phyloP scores from a whole-genome alignment of 2,797 vertebrate species.

The Strix occidentalis region DNA sequence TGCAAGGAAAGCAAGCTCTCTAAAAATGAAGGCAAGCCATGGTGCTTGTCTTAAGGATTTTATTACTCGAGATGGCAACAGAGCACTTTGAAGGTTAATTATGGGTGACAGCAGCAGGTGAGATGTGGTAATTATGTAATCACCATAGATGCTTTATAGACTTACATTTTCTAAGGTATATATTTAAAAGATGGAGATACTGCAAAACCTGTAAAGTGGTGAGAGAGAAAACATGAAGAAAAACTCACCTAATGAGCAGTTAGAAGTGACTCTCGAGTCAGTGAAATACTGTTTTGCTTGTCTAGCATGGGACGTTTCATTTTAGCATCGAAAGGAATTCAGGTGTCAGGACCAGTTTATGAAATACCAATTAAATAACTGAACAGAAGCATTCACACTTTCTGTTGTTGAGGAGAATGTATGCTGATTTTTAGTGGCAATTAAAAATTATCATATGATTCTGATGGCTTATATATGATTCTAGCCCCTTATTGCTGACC shows the following conservation, averaged over 20 bases:
- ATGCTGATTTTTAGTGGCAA: background rate
- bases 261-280: background rate
- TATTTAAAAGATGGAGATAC: background rate
- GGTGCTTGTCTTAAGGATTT: background rate
- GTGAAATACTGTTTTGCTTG: background rate
- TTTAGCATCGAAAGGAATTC: background rate
- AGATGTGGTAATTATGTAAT: background rate
- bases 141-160: background rate
- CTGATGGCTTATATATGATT: background rate
- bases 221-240: background rate
- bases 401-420: background rate
- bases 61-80: background rate
- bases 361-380: background rate
- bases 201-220: background rate
- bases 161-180: background rate
- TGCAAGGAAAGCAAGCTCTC: background rate
- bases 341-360: background rate
- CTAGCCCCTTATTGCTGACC: background rate
- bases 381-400: background rate
- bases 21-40: background rate
- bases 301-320: background rate
- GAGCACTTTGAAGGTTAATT: background rate
- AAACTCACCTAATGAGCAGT: background rate
- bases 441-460: background rate
- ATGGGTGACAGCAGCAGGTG: background rate